Base-by-base conservation (phyloP, 2,113 vertebrate species). In the Tor tambroides region DNA sequence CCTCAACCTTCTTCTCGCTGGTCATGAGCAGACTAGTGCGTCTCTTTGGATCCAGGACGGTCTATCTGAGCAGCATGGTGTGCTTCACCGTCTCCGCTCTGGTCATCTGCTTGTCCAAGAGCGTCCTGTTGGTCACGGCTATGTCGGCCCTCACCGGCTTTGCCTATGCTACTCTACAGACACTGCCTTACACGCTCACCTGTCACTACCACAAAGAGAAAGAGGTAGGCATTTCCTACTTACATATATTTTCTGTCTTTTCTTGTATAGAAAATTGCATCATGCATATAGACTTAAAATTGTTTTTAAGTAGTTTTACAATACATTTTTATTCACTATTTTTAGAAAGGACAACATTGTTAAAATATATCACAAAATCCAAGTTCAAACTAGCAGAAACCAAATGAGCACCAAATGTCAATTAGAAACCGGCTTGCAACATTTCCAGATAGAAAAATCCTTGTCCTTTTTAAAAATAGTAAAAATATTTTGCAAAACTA, bases 121-220 rank as follows among this genome's bases (percentile, higher is more conserved):
- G 93, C 15, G 76, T 95, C 30, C 85, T 93, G 46, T n/a, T 96
- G 87, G 94, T 95, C 72, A 95, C 94, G 0, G 85, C 88, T 8
- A 95, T 96, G 95, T 92, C 94, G 0, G 93, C 94, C 3, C 94
- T 96, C 26, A 96, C 95, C 1, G 95, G 95, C 69, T 96, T 93
- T 35, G 95, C 95, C 1, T 96, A 95, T 11, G 95, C 95, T 79
- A 95, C 93, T 0, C 92, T 96, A 85, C 95, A 96, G 93, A 95
- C 95, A 0, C 91, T 96, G 88, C 95, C 95, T 6, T 96, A 96
- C 89, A 95, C 93, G 0, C 95, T 96, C 49, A 96, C 94, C 89
- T 95, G 95, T 89, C 94, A 94, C 80, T 96, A 96, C 90, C 95
- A 96, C 91, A 94, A 96, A 84, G 93, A 96, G 67, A 94, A 94